These are phyloP conservation scores for Celastrina argiolus DNA, from an alignment of 2,888 invertebrate species.

Conservation along the genomic window DNA sequence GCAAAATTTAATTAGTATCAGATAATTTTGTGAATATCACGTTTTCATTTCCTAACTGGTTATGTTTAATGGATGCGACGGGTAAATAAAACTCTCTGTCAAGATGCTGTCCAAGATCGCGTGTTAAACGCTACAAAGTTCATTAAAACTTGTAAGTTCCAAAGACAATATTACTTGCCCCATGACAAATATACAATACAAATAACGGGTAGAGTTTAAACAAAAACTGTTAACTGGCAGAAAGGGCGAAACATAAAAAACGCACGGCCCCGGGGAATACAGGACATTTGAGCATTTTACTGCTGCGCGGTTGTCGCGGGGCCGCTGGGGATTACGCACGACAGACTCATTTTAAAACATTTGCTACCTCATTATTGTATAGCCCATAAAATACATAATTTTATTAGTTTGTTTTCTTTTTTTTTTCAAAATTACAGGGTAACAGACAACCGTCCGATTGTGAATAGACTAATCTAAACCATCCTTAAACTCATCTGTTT, in stretches of 20 bases:
- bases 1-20: too few species aligned
- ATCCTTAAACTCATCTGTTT: too few species aligned
- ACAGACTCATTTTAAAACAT: conserved; percentile 22
- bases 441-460: not conserved
- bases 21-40: too few species aligned
- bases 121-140: not conserved
- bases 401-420: not conserved
- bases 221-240: conserved; percentile 38
- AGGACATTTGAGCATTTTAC: conserved; percentile 42
- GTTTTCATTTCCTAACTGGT: too few species aligned
- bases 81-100: not conserved
- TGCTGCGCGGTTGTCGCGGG: conserved; percentile 49
- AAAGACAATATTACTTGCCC: conserved; percentile 15
- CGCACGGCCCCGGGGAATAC: conserved; percentile 39
- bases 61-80: not conserved
- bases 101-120: not conserved
- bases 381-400: conserved; percentile 8
- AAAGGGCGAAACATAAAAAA: conserved; percentile 39
- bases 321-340: conserved; percentile 43
- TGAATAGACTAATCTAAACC: too few species aligned
- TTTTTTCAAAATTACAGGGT: too few species aligned
- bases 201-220: conserved; percentile 37
- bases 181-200: conserved; percentile 31
- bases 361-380: conserved; percentile 18
- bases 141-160: not conserved